Evolutionary conservation across 1,140 invertebrate species (phyloP).

Genomic region (Saccostrea cuccullata): DNA sequence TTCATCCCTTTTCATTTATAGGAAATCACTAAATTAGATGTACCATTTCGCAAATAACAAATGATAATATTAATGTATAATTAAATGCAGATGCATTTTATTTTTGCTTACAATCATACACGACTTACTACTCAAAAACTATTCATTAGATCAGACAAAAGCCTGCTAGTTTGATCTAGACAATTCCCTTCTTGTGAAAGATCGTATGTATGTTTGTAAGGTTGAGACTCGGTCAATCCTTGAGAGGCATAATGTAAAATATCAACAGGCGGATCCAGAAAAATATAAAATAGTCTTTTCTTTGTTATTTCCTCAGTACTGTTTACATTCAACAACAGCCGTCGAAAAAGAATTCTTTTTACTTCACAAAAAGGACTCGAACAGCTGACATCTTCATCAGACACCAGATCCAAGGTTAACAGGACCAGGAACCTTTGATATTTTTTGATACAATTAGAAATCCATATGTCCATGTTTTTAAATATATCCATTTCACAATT

Average conservation of each 20-base stretch:
- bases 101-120: too few relatives aligned
- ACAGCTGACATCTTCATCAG: background rate
- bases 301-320: background rate
- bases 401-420: background rate
- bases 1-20: too few relatives aligned
- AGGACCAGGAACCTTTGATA: background rate
- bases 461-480: background rate
- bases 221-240: background rate
- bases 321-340: background rate
- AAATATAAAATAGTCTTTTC: background rate
- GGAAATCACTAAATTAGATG: too few relatives aligned
- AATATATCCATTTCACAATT: background rate
- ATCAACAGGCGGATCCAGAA: background rate
- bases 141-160: background rate
- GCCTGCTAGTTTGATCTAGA: background rate
- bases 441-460: background rate
- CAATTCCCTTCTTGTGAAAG: background rate
- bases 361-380: background rate
- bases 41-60: too few relatives aligned
- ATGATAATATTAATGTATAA: too few relatives aligned
- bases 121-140: background rate
- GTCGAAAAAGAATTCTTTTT: background rate
- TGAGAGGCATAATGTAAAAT: background rate
- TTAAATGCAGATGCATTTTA: too few relatives aligned
- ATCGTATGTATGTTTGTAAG: background rate